Evolutionary conservation across 1,140 invertebrate species (phyloP).

Genomic region (Theocolax elegans): DNA sequence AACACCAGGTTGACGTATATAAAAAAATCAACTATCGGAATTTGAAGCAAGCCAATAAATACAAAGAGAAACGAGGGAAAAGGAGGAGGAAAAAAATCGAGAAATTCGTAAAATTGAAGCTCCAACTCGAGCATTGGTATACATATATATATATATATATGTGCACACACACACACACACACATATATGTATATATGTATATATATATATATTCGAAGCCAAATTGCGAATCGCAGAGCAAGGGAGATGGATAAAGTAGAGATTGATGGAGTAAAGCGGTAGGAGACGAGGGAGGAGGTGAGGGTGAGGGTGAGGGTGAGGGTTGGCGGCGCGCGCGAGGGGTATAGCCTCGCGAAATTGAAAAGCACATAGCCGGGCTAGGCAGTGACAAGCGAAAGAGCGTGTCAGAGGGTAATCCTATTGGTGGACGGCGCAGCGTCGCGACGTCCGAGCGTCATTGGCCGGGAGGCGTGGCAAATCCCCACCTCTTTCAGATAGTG

Average conservation of each 20-base stretch:
- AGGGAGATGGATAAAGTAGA: slow-evolving; percentile 8
- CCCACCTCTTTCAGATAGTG: slow-evolving; percentile 17
- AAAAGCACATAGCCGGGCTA: slow-evolving; percentile 7
- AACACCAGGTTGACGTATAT: too few species aligned
- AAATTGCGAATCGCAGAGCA: too few species aligned
- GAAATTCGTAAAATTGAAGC: too few species aligned
- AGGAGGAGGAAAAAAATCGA: too few species aligned
- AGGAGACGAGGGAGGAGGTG: neutral
- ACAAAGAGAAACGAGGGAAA: too few species aligned
- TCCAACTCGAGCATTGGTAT: too few species aligned
- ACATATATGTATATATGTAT: too few species aligned
- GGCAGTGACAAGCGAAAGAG: slow-evolving; percentile 65
- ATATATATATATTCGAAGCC: too few species aligned
- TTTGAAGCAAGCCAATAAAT: too few species aligned
- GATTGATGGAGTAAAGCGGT: slow-evolving; percentile 14
- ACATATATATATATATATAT: too few species aligned
- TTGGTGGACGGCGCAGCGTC: slow-evolving; percentile 65
- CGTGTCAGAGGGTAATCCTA: slow-evolving; percentile 69
- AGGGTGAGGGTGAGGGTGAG: neutral
- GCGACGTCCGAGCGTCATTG: slow-evolving; percentile 63
- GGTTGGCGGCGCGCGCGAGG: neutral
- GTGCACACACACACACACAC: too few species aligned
- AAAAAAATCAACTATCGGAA: too few species aligned
- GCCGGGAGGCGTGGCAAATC: slow-evolving; percentile 58
- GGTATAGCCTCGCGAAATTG: slow-evolving; percentile 8